Base-by-base conservation (phyloP, 2,797 vertebrate genomes). In the Leucoraja ocellata region DNA sequence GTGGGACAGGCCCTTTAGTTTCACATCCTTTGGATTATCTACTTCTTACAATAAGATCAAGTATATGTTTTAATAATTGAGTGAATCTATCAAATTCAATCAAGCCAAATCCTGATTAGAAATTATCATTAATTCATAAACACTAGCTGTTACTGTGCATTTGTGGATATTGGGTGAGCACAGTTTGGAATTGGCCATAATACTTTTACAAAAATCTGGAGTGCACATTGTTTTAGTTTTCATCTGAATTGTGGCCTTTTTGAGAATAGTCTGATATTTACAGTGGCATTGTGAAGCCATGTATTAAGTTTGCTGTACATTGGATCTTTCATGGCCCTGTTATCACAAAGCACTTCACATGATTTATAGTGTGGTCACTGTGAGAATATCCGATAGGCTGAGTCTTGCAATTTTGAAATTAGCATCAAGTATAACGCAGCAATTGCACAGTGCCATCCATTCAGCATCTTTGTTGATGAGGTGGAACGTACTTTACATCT, bases 401-500 rank as follows among this genome's bases (percentile, higher is more conserved):
- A 68, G 65, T 68, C 65, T 68, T 68, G 65, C 63, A 14, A 6
- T 21, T 39, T 54, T 81, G 39, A 54, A 81, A 81, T 81, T 81
- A 80, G 16, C 36, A 80, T 39, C 78, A 13, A 80, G 78, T 39
- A 80, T 80, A 18, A 8, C 46, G 79, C 80, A 54, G 25, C 18
- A 81, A 54, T 81, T 46, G 46, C 39, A 81, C 39, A 21, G 46
- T 83, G 46, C 46, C 21, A 25, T 54, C 21, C 7, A 58, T 54
- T 83, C 39, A 83, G 23, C 9, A 58, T 21, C 39, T 46, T 81
- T 36, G 32, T 39, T 54, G 32, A 79, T 79, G 8, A 81, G 79
- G 39, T 81, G 36, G 76, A 94, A 71, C 11, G 1, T 28, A 93
- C 25, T 84, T 93, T 61, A 94, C 93, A 73, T 93, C 77, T 74